These are phyloP conservation scores for Phoebastria nigripes DNA, from an alignment of 2,797 vertebrate species.

Conservation along the genomic window DNA sequence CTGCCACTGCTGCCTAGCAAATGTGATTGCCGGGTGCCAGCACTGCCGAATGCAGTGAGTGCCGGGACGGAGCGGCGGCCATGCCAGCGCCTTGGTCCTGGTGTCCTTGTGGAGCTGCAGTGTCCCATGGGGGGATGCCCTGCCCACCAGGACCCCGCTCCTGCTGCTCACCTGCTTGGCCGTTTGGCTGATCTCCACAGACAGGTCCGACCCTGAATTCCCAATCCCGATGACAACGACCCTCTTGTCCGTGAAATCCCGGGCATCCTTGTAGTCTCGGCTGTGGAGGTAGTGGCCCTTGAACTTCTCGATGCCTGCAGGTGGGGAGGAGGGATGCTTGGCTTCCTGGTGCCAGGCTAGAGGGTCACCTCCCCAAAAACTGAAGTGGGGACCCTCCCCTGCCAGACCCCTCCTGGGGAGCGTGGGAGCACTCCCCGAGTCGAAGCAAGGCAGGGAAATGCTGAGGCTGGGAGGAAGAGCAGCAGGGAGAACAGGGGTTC, in stretches of 20 bases:
- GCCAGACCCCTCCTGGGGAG: background rate
- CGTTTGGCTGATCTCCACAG: conserved; percentile 82
- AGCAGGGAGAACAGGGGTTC: background rate
- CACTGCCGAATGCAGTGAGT: accelerated
- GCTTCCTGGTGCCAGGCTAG: background rate
- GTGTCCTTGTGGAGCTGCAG: background rate
- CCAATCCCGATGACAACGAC: conserved; percentile 83
- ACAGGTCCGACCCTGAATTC: conserved; percentile 86
- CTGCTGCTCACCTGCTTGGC: conserved; percentile 77
- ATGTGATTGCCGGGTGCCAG: background rate
- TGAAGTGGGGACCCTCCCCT: accelerated
- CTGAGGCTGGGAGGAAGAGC: background rate
- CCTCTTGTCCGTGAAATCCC: conserved; percentile 71
- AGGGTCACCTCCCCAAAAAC: background rate
- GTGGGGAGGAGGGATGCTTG: background rate
- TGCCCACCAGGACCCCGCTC: accelerated
- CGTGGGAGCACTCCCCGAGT: accelerated
- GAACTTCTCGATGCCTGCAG: conserved; percentile 81
- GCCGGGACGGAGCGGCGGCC: accelerated
- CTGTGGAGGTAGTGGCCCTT: conserved; percentile 80
- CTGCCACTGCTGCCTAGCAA: background rate
- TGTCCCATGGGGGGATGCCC: background rate
- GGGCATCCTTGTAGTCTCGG: conserved; percentile 82
- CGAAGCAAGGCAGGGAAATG: background rate
- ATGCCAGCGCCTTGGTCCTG: background rate